Evolutionary conservation across 1,140 invertebrate genomes (phyloP).

Genomic region (Lerema accius): DNA sequence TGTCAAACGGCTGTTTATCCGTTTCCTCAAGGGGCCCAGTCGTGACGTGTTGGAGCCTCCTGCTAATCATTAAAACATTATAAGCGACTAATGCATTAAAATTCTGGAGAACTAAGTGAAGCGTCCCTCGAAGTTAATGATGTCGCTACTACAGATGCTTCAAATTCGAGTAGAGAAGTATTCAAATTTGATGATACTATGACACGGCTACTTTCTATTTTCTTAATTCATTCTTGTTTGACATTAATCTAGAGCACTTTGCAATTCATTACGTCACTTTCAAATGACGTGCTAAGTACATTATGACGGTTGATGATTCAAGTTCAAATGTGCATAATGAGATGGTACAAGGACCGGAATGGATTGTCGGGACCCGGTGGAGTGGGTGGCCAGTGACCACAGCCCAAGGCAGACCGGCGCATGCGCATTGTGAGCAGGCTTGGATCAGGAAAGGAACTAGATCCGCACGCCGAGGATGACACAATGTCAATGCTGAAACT

Average conservation of each 20-base stretch:
- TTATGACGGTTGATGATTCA: neutral
- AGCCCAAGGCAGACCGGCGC: conserved; percentile 43
- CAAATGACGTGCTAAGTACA: neutral
- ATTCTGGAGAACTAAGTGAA: neutral
- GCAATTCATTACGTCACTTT: no score
- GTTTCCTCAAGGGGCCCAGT: conserved; percentile 25
- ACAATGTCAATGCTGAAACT: conserved; percentile 32
- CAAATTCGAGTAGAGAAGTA: no score
- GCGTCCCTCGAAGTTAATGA: neutral
- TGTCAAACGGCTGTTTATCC: conserved; percentile 31
- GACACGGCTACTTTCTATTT: no score
- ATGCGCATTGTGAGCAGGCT: conserved; percentile 23
- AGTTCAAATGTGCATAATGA: conserved; percentile 25
- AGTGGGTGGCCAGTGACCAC: conserved; percentile 35
- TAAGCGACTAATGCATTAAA: neutral
- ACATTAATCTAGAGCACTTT: no score
- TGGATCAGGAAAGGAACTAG: conserved; percentile 24
- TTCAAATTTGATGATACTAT: no score
- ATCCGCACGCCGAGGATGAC: conserved; percentile 20
- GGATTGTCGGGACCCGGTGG: conserved; percentile 30
- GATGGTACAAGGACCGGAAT: conserved; percentile 28
- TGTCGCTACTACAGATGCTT: neutral
- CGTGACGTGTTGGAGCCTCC: conserved; percentile 12
- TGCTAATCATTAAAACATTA: conserved; percentile 24
- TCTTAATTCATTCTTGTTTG: no score